Base-by-base conservation (phyloP, 2,888 invertebrate genomes). In the Geophilus truncorum region DNA sequence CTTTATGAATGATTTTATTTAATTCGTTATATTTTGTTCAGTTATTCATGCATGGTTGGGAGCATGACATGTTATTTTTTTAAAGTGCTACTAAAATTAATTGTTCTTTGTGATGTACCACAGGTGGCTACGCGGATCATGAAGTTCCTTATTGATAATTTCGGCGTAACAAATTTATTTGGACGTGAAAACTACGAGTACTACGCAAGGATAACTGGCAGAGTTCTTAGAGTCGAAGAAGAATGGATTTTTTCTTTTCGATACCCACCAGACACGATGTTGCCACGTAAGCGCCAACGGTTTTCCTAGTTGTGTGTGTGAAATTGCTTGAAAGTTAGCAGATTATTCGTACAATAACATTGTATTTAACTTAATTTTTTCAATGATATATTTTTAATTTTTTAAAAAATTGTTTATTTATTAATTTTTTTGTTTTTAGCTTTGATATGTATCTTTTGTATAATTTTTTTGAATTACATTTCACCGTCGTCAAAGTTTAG, bases 61-160 rank as follows among this genome's bases (percentile, higher is more conserved):
- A 18, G 51, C 51, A 51, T 75, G 75, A 75, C 9, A n/a, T 15
- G 3, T 75, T 21, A 21, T 32, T 77, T n/a, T 9, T 77, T 77
- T 78, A 10, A 21, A 21, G 4, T 23, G 10, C 15, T 12, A 23
- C 7, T 34, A 34, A 21, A n/a, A 36, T 30, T 3, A 1, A 18
- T 30, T 79, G 25, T 45, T 51, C 3, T 77, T 6, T 62, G 15
- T 45, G 15, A 21, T 75, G 32, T 36, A 18, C 18, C 6, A 79
- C 87, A 96, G 94, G 93, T 95, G 86, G 97, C 98, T 83, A 97
- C 97, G 40, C 92, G 94, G 85, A 95, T 98, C 83, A 96, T 98
- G 93, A 95, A 97, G 86, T 94, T 97, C 87, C 91, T 98, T 87
- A 98, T 98, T 85, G 97, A 97, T 88, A 96, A 97, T 89, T 98